phyloP scores from a whole-genome alignment of 2,888 invertebrate species.

The Pyralis farinalis region DNA sequence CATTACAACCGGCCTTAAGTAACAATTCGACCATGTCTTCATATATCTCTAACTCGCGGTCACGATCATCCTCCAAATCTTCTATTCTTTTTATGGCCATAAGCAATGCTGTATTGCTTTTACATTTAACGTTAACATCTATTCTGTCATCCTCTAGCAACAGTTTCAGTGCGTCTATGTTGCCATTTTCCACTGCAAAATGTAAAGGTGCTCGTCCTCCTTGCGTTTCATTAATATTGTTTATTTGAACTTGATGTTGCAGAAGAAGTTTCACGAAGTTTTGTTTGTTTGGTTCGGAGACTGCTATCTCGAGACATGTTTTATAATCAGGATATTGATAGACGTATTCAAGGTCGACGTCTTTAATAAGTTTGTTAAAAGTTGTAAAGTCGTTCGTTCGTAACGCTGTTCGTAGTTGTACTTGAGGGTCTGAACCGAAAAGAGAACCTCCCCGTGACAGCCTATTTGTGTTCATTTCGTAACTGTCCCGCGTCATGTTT shows the following conservation, averaged over 20 bases:
- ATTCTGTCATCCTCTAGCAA: constrained; percentile 70
- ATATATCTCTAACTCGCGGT: constrained; percentile 57
- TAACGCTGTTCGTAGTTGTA: constrained; percentile 73
- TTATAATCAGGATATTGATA: constrained; percentile 81
- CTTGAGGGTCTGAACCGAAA: constrained; percentile 69
- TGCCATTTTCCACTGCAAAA: constrained; percentile 81
- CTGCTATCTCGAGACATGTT: constrained; percentile 82
- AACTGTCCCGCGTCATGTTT: constrained; percentile 66
- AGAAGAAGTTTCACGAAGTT: constrained; percentile 81
- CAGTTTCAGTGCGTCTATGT: constrained; percentile 62
- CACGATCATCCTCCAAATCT: constrained; percentile 69
- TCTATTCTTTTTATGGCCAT: constrained; percentile 73
- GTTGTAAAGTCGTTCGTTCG: constrained; percentile 71
- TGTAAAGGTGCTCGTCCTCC: constrained; percentile 84
- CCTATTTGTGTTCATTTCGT: constrained; percentile 69
- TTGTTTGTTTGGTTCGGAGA: constrained; percentile 66
- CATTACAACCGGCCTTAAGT: constrained; percentile 77
- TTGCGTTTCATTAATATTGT: constrained; percentile 76
- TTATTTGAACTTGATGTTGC: constrained; percentile 82
- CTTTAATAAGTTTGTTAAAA: constrained; percentile 72
- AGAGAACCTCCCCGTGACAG: constrained; percentile 65
- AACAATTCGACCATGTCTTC: constrained; percentile 76
- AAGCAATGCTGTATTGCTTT: constrained; percentile 76
- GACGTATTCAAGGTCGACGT: constrained; percentile 74
- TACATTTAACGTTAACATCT: constrained; percentile 72